phyloP scores from a whole-genome alignment of 2,888 invertebrate genomes.

The Synanthedon myopaeformis region DNA sequence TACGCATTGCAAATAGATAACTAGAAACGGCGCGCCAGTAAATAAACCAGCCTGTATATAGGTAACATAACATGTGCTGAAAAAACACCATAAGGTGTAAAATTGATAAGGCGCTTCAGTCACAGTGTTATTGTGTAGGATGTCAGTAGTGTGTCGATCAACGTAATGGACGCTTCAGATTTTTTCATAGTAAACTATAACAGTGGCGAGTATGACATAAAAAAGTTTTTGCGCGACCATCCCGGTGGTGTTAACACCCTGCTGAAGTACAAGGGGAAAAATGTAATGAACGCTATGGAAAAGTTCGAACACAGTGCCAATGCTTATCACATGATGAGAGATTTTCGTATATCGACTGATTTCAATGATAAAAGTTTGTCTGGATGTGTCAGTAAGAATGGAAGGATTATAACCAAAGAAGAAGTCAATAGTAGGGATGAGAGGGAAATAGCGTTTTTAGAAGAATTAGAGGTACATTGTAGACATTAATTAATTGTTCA shows the following conservation, averaged over 20 bases:
- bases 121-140: not conserved
- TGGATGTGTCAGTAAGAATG: slow-evolving; percentile 44
- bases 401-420: slow-evolving; percentile 47
- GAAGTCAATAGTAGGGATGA: slow-evolving; percentile 24
- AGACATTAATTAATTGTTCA: not conserved
- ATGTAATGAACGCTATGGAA: slow-evolving; percentile 64
- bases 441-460: slow-evolving; percentile 45
- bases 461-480: slow-evolving; percentile 48
- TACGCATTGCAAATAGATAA: too few relatives aligned
- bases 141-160: slow-evolving; percentile 11
- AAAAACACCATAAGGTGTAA: not conserved
- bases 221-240: slow-evolving; percentile 76
- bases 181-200: slow-evolving; percentile 45
- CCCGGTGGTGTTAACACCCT: slow-evolving; percentile 80
- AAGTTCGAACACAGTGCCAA: slow-evolving; percentile 72
- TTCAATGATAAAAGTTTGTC: slow-evolving; percentile 54
- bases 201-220: slow-evolving; percentile 72
- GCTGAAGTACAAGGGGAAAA: slow-evolving; percentile 64
- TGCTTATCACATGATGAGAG: slow-evolving; percentile 74
- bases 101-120: not conserved
- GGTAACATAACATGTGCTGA: too few relatives aligned
- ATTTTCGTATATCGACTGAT: slow-evolving; percentile 64
- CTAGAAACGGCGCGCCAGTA: too few relatives aligned
- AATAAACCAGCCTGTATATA: too few relatives aligned
- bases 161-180: slow-evolving; percentile 19